Base-by-base conservation (phyloP, 2,797 vertebrate genomes). In the Oophaga sylvatica region DNA sequence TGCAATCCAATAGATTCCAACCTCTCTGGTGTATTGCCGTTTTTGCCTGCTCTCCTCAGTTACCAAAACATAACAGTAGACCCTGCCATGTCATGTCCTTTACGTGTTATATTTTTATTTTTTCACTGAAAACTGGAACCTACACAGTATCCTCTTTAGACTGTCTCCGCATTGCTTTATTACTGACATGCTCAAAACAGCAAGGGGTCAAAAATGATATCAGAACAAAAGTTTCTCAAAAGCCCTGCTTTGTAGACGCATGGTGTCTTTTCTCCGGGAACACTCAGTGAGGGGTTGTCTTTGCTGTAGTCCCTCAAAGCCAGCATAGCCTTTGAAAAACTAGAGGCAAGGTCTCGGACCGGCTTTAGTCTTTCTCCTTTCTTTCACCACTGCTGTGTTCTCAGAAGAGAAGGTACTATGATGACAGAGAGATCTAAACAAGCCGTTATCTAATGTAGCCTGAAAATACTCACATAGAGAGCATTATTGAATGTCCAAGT, bases 301-400 rank as follows among this genome's bases (percentile, higher is more conserved):
- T 84, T 88, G 35, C 81, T 60, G 13, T 13, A 78, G 81, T 84
- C 87, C 81, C 82, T 84, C 81, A 88, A 88, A 88, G 82, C 41
- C 17, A 79, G 5, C 31, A 11, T 17, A 41, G 73, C 15, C 81
- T 84, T 87, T 87, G 87, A 87, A 83, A 60, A 71, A n/a, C 53
- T 53, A 8, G 22, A 84, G 76, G 65, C 67, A 45, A 80, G 56
- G 56, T 84, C 87, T 84, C 12, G 22, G 65, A 57, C 67, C 63
- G n/a, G 45, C 53, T 41, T 11, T 29, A 22, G 62, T n/a, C 80
- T 81, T 19, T 22, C 73, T 41, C 26, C n/a, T 41, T 71, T 67
- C 35, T 53, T 29, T 56, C 67, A 10, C 15, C 56, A 22, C 56
- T 20, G 63, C 35, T 63, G 19, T 20, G 57, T 62, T 15, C 82